phyloP scores from a whole-genome alignment of 2,888 invertebrate genomes.

The Agapetus fuscipes region DNA sequence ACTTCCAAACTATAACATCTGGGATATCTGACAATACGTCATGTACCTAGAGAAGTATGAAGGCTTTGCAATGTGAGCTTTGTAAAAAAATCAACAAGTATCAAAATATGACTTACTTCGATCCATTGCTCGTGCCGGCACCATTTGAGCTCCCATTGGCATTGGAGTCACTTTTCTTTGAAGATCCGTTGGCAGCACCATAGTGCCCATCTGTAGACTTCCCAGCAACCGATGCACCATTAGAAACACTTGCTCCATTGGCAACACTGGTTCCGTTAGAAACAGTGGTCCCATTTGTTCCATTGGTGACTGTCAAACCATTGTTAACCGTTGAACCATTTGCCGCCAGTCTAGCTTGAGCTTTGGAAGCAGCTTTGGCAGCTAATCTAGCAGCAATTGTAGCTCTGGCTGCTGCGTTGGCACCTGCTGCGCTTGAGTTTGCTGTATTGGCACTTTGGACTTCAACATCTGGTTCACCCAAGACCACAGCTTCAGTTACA shows the following conservation, averaged over 20 bases:
- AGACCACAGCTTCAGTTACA: constrained; percentile 36
- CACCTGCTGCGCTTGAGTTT: neutral
- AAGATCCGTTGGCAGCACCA: too few species aligned
- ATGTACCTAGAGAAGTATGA: too few species aligned
- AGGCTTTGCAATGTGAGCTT: too few species aligned
- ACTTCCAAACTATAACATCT: too few species aligned
- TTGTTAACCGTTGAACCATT: neutral
- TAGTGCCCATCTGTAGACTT: too few species aligned
- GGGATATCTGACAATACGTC: too few species aligned
- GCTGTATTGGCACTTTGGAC: constrained; percentile 46
- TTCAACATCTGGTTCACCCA: constrained; percentile 50
- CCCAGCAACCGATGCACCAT: constrained; percentile 9
- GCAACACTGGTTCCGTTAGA: neutral
- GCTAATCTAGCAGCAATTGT: neutral
- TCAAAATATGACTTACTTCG: constrained; percentile 7
- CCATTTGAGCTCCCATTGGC: constrained; percentile 16
- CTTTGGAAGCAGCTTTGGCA: neutral
- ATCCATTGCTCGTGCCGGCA: constrained; percentile 10
- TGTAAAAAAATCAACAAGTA: neutral
- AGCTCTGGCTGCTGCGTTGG: neutral
- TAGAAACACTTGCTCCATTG: neutral
- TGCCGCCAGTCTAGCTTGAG: neutral
- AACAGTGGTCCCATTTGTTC: too few species aligned
- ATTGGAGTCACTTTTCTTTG: too few species aligned
- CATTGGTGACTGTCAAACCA: too few species aligned